Base-by-base conservation (phyloP, 2,797 vertebrate genomes). In the Melanotaenia trifasciata region DNA sequence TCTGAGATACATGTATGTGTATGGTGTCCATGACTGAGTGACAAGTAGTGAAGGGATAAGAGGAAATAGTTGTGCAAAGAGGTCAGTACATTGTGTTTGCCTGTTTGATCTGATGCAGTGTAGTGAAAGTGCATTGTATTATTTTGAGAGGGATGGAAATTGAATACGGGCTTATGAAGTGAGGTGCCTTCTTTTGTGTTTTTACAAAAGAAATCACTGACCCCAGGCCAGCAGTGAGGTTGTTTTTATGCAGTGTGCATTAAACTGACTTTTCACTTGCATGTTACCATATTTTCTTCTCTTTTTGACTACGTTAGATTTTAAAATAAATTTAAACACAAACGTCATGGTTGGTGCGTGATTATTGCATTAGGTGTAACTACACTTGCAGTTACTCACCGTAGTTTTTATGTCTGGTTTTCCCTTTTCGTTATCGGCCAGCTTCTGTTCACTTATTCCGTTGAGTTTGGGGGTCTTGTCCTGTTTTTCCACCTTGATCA, bases 401-500 rank as follows among this genome's bases (percentile, higher is more conserved):
- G 94, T 94, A 58, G 94, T 90, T 84, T 95, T 96, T 79, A 92
- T 94, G 89, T 91, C 91, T 64, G 75, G 38, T 30, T 90, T 95
- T 63, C 84, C 94, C 76, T 94, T 95, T 70, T 96, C 96, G 9
- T 84, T 90, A 0, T 95, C 95, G 0, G 91, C 81, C 35, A 86
- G 90, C 63, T 91, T 90, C 65, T 93, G 77, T 66, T 94, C 87
- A n/a, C 74, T 38, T 8, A 84, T 88, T 6, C 86, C 69, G 54
- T 84, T 83, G 47, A 90, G 71, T 84, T 95, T 97, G 1, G 92
- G 92, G 0, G 90, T 95, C 81, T 97, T 98, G 84, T 98, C 97
- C 2, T 96, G 96, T 26, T 97, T 93, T 54, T 99, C 97, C 89
- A 99, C 96, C 81, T 98, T 98, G 90, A 99, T 98, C 90, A 99